Percentiles rank a stretch among this genome's conserved stretches.
Evolutionary conservation across 2,113 vertebrate genomes (phyloP).

Genomic region (Urocitellus parryii): DNA sequence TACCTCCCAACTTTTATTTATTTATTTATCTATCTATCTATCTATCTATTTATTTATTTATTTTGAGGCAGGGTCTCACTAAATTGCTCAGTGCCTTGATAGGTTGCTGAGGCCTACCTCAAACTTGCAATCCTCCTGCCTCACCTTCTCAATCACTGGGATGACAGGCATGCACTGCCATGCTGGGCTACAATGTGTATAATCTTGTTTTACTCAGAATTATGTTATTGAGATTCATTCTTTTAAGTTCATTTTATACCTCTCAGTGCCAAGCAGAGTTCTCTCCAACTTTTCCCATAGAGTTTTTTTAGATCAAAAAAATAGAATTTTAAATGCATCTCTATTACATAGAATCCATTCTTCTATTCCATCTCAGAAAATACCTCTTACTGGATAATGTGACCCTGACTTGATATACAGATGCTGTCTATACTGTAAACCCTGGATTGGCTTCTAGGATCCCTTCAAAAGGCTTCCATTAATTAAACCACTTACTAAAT

Average conservation of each 20-base stretch:
- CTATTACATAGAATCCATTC: neutral
- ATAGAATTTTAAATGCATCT: neutral
- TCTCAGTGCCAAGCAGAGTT: neutral
- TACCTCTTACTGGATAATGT: neutral
- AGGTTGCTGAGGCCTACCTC: no score
- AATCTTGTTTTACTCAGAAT: neutral
- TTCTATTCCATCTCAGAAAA: constrained; percentile 11
- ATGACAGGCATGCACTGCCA: no score
- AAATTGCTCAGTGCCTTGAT: no score
- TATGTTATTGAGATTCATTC: neutral
- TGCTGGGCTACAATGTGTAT: neutral
- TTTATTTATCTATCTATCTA: no score
- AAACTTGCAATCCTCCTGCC: no score
- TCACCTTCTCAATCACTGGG: no score
- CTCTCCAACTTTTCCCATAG: neutral
- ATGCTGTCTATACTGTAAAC: neutral
- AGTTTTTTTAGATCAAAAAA: neutral
- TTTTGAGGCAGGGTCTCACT: no score
- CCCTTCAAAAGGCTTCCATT: neutral
- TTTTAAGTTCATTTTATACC: neutral
- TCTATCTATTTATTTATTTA: no score
- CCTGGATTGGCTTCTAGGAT: neutral
- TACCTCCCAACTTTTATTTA: no score
- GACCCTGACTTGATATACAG: neutral
- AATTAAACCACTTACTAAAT: constrained; percentile 27